Evolutionary conservation across 2,888 invertebrate species (phyloP).

Genomic region (Rotaria magnacalcarata): DNA sequence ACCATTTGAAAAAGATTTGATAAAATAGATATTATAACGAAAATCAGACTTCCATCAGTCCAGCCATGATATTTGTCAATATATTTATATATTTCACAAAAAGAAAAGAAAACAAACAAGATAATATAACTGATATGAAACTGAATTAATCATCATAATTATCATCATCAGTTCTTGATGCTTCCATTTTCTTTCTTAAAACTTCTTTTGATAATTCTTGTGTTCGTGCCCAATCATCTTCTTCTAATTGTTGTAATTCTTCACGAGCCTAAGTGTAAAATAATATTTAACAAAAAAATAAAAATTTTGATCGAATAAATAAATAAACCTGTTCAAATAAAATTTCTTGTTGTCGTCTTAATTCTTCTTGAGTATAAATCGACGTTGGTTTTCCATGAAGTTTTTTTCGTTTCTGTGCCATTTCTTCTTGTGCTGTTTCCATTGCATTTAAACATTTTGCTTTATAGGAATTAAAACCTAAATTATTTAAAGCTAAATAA

Average conservation of each 20-base stretch:
- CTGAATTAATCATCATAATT: neutral
- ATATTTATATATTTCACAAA: neutral
- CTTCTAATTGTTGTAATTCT: slow-evolving; percentile 1
- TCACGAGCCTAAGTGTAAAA: neutral
- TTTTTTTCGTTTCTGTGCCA: slow-evolving; percentile 75
- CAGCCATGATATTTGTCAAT: neutral
- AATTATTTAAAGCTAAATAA: slow-evolving; percentile 72
- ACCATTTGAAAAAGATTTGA: too few relatives aligned
- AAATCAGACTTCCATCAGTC: too few relatives aligned
- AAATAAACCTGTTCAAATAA: neutral
- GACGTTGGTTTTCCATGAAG: neutral
- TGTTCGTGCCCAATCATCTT: slow-evolving; percentile 3
- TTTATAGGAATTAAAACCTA: slow-evolving; percentile 87
- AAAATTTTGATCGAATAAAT: neutral
- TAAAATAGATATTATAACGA: too few relatives aligned
- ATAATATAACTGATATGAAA: too few relatives aligned
- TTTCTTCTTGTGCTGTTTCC: slow-evolving; percentile 85
- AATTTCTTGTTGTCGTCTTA: neutral
- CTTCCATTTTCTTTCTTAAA: neutral
- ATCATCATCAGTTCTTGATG: slow-evolving; percentile 5
- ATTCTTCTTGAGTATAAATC: neutral
- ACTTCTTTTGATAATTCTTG: neutral
- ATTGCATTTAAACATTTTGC: slow-evolving; percentile 69
- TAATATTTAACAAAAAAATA: neutral
- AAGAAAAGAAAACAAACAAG: neutral